These are phyloP conservation scores for Hypena proboscidalis DNA, from an alignment of 2,888 invertebrate genomes.

Conservation along the genomic window DNA sequence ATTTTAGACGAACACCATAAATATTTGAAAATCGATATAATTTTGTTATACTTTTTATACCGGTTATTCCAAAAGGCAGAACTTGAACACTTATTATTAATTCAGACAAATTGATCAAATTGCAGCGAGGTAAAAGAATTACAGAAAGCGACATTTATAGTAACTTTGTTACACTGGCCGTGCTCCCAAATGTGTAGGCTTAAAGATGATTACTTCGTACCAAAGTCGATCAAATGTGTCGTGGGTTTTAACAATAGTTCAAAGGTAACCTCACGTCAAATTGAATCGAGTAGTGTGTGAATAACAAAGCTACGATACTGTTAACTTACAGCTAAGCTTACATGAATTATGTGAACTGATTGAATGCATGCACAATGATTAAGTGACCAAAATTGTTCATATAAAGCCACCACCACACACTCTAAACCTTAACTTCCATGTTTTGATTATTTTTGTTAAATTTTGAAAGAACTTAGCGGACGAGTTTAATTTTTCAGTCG, in stretches of 20 bases:
- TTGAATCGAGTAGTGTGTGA: constrained; percentile 57
- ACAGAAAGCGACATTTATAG: constrained; percentile 51
- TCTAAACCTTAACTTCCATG: constrained; percentile 83
- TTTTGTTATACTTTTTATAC: too few species aligned
- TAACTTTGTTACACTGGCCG: constrained; percentile 67
- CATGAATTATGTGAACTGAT: constrained; percentile 75
- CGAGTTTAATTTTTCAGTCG: constrained; percentile 55
- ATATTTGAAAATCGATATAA: too few species aligned
- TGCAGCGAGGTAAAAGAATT: constrained; percentile 23
- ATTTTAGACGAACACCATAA: neutral
- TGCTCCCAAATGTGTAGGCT: constrained; percentile 68
- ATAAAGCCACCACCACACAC: constrained; percentile 85
- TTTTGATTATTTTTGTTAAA: constrained; percentile 74
- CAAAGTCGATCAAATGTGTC: constrained; percentile 52
- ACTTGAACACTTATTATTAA: neutral
- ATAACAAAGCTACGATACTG: constrained; percentile 67
- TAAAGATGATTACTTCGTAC: constrained; percentile 51
- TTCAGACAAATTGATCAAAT: constrained; percentile 16
- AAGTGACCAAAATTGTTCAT: constrained; percentile 70
- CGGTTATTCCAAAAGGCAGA: too few species aligned
- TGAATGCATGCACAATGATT: constrained; percentile 82
- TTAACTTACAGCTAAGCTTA: constrained; percentile 76
- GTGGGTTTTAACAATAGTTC: constrained; percentile 19
- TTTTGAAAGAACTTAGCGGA: constrained; percentile 72
- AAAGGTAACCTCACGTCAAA: constrained; percentile 29